Base-by-base conservation (phyloP, 2,113 vertebrate species). In the Osmerus eperlanus region DNA sequence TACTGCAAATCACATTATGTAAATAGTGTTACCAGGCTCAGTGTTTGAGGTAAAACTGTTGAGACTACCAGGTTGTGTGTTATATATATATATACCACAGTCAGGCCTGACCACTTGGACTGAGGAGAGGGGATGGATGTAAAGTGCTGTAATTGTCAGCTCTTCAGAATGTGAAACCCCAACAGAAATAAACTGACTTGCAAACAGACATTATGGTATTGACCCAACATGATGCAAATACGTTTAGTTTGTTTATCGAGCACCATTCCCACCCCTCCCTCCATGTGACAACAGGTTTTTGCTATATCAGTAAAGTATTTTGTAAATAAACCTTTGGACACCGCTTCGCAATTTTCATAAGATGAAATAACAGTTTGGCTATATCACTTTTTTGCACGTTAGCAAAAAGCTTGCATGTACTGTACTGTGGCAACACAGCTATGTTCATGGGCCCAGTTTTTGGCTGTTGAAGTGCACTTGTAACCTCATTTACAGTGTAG, bases 51-150 rank as follows among this genome's bases (percentile, higher is more conserved):
- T 25, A 65, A 52, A 70, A 64, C 23, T 7, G 52, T 28, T 47
- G 28, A 70, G 29, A 4, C 8, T 16, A 81, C 77, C 90, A 85
- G 92, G 93, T 91, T 91, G 92, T 91, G 79, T 83, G 87, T 91
- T 87, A 47, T 80, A 68, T 70, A 79, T 87, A 47, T 80, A 68
- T 70, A 79, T 65, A 61, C 88, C 82, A 85, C 76, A 63, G 83
- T 85, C 65, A 70, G 55, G 63, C 87, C 89, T 89, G 81, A 60
- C 80, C 68, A 68, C 70, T 67, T 73, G 36, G 81, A 85, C 77
- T 72, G 68, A 73, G n/a, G 68, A 65, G 47, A 73, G 65, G 54
- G 72, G 67, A 47, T 58, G 64, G 47, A 81, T 70, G 75, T 84
- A 74, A 70, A 72, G 73, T 58, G 70, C 71, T 75, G 80, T 36